Evolutionary conservation across 2,797 vertebrate genomes (phyloP), one percentile per base, ranked within the genome.

Genomic region (Dendrocincla fuliginosa): DNA sequence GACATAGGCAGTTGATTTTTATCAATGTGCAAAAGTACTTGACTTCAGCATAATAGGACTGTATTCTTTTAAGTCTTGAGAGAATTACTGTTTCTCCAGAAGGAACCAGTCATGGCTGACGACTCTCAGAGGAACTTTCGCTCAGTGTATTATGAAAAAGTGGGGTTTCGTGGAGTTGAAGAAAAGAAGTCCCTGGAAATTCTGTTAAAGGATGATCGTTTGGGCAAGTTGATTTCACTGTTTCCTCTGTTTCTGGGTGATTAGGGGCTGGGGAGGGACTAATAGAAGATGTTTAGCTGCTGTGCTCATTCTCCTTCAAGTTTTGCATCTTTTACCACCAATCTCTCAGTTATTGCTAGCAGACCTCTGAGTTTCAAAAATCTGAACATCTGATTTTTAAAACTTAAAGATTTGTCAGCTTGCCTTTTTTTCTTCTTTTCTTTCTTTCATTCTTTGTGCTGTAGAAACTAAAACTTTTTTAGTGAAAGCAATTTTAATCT

Each of bases 161-260:
- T 99, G 85, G 99, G 99, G 2, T 99, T 99, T 97, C 98, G 99
- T 94, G 99, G 99, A 68, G 99, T 99, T 86, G 99, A 99, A 96
- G 99, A 99, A 95, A 99, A 99, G 98, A 99, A 99, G 77, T 99
- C 99, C 0, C 96, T 99, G 92, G 99, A 99, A 97, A 99, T 99
- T 67, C 98, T 99, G 30, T 97, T 99, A 11, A 99, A 99, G 94
- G 99, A 99, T 92, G 99, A 99, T 86, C 98, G 98, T 3, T 97
- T 99, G 53, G 99, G 99, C 99, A 95, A 97, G 98, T 97, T n/a
- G 24, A 70, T 85, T 41, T 79, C 37, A 15, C 19, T 50, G 3
- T 69, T 94, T 64, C 27, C 11, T 93, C 25, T 78, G 0, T 75
- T 84, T 25, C 35, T 42, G 57, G 32, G 20, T 24, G 32, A 20